These are phyloP conservation scores for Masnerella sp. DNA, from an alignment of 2,888 invertebrate species.

Conservation along the genomic window DNA sequence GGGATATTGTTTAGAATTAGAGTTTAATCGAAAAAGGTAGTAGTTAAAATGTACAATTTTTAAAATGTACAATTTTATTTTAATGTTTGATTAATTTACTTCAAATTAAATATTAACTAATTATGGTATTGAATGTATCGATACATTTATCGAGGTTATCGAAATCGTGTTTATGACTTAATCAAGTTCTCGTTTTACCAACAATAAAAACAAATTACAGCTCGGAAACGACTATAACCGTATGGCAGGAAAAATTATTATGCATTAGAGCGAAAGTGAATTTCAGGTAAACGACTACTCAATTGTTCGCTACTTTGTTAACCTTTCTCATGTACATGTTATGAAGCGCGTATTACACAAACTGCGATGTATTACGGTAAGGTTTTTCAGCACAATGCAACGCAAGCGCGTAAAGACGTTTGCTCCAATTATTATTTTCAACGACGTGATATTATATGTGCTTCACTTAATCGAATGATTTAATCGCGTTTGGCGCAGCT, in stretches of 20 bases:
- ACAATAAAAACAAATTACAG: conserved; percentile 17
- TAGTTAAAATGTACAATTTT: no score
- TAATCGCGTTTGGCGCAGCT: not conserved
- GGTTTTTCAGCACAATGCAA: conserved; percentile 32
- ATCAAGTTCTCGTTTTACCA: conserved; percentile 3
- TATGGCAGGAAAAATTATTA: conserved; percentile 21
- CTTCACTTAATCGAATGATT: not conserved
- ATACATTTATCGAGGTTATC: not conserved
- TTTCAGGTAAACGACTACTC: conserved; percentile 27
- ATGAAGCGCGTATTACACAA: conserved; percentile 26
- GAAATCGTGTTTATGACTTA: conserved; percentile 26
- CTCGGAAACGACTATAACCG: conserved; percentile 14
- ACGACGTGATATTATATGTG: not conserved
- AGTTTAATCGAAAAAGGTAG: no score
- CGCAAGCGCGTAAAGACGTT: not conserved
- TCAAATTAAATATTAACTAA: no score
- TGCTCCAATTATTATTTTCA: conserved; percentile 4
- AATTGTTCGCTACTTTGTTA: conserved; percentile 31
- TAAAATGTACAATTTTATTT: no score
- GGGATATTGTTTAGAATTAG: no score
- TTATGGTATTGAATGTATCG: no score
- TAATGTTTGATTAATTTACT: no score
- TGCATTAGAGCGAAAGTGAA: conserved; percentile 31
- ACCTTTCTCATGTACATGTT: conserved; percentile 27
- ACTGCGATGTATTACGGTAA: conserved; percentile 9